Conservation (phyloP, 2,797 vertebrate genomes). For the Tokudaia muenninki region DNA sequence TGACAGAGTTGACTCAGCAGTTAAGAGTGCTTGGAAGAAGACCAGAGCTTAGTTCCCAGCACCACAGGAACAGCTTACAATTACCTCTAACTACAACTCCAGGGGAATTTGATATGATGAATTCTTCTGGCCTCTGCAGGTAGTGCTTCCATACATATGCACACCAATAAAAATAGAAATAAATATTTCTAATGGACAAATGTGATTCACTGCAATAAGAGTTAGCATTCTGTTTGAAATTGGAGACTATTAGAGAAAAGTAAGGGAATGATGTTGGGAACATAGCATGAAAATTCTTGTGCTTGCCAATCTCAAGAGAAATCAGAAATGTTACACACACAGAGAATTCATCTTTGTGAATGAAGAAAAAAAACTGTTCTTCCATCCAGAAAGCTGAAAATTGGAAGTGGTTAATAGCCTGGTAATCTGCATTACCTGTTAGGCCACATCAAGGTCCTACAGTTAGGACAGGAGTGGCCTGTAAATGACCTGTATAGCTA, state of each 20-base stretch:
- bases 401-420: neutral
- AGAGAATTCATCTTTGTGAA: neutral
- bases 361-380: neutral
- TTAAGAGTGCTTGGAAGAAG: neutral
- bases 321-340: neutral
- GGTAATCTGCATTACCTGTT: neutral
- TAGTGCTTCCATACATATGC: neutral
- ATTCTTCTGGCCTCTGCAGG: neutral
- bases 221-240: slow-evolving; percentile 17
- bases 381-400: neutral
- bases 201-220: neutral
- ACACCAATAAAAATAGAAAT: neutral
- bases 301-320: neutral
- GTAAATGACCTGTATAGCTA: neutral
- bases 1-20: neutral
- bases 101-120: neutral
- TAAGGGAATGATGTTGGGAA: neutral
- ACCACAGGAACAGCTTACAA: too few relatives aligned
- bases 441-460: neutral
- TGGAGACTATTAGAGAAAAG: neutral
- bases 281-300: neutral
- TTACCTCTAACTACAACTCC: neutral
- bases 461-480: neutral
- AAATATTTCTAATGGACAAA: neutral
- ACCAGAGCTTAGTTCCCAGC: neutral